phyloP scores from a whole-genome alignment of 1,140 invertebrate species.

The Bicyclus anynana region DNA sequence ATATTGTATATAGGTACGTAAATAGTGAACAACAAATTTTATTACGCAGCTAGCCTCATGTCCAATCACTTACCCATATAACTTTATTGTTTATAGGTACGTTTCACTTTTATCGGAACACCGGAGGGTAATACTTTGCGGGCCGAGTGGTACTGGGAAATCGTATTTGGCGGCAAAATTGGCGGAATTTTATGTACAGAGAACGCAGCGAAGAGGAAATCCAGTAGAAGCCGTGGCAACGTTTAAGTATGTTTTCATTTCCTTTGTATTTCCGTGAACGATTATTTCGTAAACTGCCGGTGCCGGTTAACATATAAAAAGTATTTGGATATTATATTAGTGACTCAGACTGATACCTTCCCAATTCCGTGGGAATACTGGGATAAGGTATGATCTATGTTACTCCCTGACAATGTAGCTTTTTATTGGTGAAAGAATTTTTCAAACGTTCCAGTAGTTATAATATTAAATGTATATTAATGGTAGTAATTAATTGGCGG shows the following conservation, averaged over 20 bases:
- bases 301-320: no score
- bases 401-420: no score
- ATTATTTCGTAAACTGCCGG: not conserved
- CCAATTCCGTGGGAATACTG: no score
- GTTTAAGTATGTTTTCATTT: conserved; percentile 81
- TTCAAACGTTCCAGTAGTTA: no score
- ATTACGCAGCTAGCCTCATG: not conserved
- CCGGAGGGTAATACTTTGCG: conserved; percentile 95
- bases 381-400: no score
- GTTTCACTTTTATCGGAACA: conserved; percentile 93
- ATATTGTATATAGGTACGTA: conserved; percentile 91
- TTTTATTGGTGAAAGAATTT: no score
- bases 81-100: conserved; percentile 75
- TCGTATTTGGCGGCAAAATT: conserved; percentile 97
- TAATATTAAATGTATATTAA: no score
- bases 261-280: conserved; percentile 2
- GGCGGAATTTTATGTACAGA: conserved; percentile 91
- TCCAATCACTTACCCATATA: not conserved
- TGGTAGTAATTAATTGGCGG: no score
- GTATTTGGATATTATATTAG: no score
- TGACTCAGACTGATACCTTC: not conserved
- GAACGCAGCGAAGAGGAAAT: conserved; percentile 80
- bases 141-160: conserved; percentile 98
- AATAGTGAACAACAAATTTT: not conserved
- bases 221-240: conserved; percentile 89